These are phyloP conservation scores for Saccopteryx leptura DNA, from an alignment of 2,113 vertebrate species.

Conservation along the genomic window DNA sequence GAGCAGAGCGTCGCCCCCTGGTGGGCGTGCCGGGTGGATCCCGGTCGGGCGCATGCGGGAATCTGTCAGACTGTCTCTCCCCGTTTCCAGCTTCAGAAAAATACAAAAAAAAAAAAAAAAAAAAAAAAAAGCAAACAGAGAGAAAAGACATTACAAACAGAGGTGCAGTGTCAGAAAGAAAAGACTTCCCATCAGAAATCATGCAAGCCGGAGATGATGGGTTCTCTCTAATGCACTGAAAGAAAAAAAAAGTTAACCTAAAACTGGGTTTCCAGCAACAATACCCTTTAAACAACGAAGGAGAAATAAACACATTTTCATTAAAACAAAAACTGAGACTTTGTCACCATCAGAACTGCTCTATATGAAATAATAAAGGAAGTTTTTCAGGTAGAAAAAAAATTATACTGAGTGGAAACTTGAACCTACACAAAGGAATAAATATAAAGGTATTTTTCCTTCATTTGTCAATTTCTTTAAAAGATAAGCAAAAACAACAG, in stretches of 20 bases:
- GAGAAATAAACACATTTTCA: slow-evolving; percentile 26
- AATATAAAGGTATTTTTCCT: not conserved
- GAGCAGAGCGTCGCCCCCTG: no score
- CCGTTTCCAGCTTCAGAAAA: no score
- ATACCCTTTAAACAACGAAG: not conserved
- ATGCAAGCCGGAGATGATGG: not conserved
- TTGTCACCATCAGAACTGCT: not conserved
- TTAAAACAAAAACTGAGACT: slow-evolving; percentile 11
- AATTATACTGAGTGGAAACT: not conserved
- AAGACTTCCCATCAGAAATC: not conserved
- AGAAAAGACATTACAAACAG: not conserved
- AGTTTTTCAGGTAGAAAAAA: not conserved
- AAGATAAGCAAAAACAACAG: not conserved
- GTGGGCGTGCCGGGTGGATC: no score
- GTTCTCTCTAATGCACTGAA: not conserved
- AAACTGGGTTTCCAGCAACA: not conserved
- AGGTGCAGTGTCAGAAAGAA: not conserved
- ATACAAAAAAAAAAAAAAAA: not conserved
- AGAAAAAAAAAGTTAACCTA: not conserved
- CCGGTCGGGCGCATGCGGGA: no score
- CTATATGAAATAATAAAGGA: not conserved
- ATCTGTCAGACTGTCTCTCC: no score
- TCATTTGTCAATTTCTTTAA: not conserved
- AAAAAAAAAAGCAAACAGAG: not conserved
- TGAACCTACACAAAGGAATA: not conserved